Evolutionary conservation across 2,797 vertebrate genomes (phyloP).

Genomic region (Triplophysa bombifrons): DNA sequence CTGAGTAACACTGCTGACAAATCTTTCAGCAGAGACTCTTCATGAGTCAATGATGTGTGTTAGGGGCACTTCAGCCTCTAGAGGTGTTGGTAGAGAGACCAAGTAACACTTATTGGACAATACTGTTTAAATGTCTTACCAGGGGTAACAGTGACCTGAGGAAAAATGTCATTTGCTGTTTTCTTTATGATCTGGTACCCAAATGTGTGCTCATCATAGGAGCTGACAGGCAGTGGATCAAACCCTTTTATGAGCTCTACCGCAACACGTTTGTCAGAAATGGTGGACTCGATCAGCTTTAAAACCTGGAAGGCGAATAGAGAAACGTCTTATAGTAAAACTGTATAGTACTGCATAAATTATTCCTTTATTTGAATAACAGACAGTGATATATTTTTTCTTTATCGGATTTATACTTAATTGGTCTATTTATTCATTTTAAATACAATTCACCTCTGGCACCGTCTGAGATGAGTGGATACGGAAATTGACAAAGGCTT

Average conservation of each 20-base stretch:
- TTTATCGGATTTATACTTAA: too few relatives aligned
- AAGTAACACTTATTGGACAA: background rate
- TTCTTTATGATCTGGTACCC: constrained; percentile 88
- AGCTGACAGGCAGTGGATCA: constrained; percentile 87
- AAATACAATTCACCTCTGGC: constrained; percentile 78
- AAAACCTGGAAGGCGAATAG: constrained; percentile 75
- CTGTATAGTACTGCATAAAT: background rate
- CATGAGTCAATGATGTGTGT: constrained; percentile 17
- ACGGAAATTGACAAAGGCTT: constrained; percentile 85
- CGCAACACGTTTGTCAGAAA: constrained; percentile 86
- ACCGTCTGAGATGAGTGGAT: constrained; percentile 88
- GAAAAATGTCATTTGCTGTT: constrained; percentile 86
- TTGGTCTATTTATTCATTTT: background rate
- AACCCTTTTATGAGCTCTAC: constrained; percentile 80
- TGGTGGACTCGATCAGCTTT: constrained; percentile 73
- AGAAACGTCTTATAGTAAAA: background rate
- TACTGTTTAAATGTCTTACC: constrained; percentile 69
- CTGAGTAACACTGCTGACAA: background rate
- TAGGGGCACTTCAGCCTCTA: constrained; percentile 18
- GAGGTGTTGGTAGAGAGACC: background rate
- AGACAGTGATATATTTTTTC: too few relatives aligned
- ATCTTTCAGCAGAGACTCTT: background rate
- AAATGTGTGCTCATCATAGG: constrained; percentile 80
- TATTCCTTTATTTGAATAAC: too few relatives aligned
- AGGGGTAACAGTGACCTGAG: constrained; percentile 82